Evolutionary conservation across 2,113 vertebrate genomes (phyloP).

Genomic region (Hemichromis elongatus): DNA sequence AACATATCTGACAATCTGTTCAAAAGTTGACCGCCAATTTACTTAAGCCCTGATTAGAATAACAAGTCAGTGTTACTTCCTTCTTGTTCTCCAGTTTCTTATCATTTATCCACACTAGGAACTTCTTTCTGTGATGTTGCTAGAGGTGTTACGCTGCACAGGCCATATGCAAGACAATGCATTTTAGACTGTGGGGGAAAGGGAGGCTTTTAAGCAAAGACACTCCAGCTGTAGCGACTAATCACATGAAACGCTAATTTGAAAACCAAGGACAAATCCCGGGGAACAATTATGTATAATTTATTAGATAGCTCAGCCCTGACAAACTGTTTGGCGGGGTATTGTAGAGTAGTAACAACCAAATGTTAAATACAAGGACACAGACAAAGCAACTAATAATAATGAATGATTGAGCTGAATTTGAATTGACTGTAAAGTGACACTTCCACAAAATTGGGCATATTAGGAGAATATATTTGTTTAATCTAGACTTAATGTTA

Average conservation of each 20-base stretch:
- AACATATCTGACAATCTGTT: conserved; percentile 1
- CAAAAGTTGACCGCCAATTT: conserved; percentile 20
- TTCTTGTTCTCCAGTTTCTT: conserved; percentile 14
- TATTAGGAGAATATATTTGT: background rate
- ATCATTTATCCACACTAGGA: conserved; percentile 13
- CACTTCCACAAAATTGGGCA: background rate
- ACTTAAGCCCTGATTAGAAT: background rate
- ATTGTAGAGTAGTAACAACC: background rate
- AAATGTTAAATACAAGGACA: background rate
- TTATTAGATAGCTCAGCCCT: conserved; percentile 4
- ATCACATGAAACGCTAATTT: conserved; percentile 17
- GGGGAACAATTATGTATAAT: conserved; percentile 19
- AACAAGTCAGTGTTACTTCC: background rate
- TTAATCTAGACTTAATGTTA: background rate
- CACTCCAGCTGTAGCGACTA: background rate
- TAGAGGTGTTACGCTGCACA: background rate
- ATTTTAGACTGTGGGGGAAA: background rate
- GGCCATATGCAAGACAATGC: background rate
- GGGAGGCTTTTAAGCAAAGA: background rate
- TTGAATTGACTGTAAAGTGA: background rate
- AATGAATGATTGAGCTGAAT: background rate
- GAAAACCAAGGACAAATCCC: conserved; percentile 28
- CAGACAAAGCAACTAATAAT: background rate
- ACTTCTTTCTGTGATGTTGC: background rate
- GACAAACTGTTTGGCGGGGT: background rate